Conservation (phyloP, 1,140 invertebrate genomes). For the Sycobia sp. region DNA sequence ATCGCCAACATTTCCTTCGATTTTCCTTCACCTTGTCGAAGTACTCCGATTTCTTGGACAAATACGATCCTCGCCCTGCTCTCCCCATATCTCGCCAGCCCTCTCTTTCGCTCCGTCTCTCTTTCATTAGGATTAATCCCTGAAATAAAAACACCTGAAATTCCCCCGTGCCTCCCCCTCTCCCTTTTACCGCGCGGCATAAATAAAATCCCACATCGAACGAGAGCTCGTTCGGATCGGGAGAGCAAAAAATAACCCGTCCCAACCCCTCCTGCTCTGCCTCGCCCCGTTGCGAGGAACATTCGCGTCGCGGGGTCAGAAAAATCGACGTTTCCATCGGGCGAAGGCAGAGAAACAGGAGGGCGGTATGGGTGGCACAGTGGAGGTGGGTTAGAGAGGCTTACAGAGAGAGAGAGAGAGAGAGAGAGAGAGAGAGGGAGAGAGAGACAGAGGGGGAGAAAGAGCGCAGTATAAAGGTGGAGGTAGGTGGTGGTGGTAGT, state of each 20-base stretch:
- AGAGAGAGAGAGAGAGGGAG: not conserved
- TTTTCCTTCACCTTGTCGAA: too few relatives aligned
- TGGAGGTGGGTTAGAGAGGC: not conserved
- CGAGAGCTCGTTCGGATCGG: too few relatives aligned
- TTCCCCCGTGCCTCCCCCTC: too few relatives aligned
- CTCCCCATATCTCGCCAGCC: not conserved
- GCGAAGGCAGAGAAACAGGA: not conserved
- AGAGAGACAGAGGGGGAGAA: not conserved
- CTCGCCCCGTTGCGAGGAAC: too few relatives aligned
- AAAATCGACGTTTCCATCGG: conserved; percentile 31
- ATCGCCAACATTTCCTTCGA: too few relatives aligned
- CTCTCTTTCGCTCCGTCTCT: not conserved
- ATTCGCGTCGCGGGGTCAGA: not conserved
- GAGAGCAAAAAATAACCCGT: too few relatives aligned
- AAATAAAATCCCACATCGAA: too few relatives aligned
- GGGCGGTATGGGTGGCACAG: not conserved
- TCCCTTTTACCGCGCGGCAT: too few relatives aligned
- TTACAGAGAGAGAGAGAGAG: not conserved
- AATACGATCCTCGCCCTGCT: not conserved
- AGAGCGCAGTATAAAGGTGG: not conserved
- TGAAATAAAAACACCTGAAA: too few relatives aligned
- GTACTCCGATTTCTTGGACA: too few relatives aligned
- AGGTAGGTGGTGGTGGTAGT: not conserved
- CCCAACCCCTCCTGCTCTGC: too few relatives aligned
- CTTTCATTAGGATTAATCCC: not conserved